Evolutionary conservation across 1,140 invertebrate species (phyloP), one percentile per base, ranked within the genome.

Genomic region (Sminthurides bifidus): DNA sequence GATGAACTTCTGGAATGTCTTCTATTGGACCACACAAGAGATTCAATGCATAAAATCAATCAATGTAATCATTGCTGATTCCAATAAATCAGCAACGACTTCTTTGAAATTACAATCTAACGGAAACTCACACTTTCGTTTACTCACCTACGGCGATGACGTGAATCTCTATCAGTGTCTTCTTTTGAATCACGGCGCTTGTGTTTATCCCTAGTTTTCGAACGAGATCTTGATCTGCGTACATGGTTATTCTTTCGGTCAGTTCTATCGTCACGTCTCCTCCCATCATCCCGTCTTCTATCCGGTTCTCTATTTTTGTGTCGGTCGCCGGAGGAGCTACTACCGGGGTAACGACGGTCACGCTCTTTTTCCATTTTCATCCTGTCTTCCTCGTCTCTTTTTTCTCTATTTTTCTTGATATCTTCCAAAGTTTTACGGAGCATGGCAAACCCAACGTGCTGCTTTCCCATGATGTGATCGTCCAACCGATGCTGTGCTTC

Each of bases 401-500:
- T 55, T 40, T 65, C 59, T 29, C 48, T 60, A 10, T 61, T 63
- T 52, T 67, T 67, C 40, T 59, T 64, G 4, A 75, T 70, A 59
- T 74, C 73, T 58, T 77, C 75, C 10, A 78, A 68, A 51, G 73
- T 74, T 43, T 72, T 69, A 41, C 76, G 68, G 26, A 80, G 69
- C 65, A 72, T 71, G 3, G 77, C 77, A 72, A 78, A 81, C 3
- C 79, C 79, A 35, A 78, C 70, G 67, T 81, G 79, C 58, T 80
- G 79, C 67, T 81, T 65, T 33, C 94, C 94, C 79, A 90, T 92
- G 31, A 96, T 74, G 76, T 98, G 93, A 72, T 98, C 94, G 68
- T 97, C 92, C 60, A 97, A 91, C 61, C 94, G 78, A 67, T 95
- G 92, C 68, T 96, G 92, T 2, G 92, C 93, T 75, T 98, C 94